Evolutionary conservation across 1,140 invertebrate species (phyloP), one percentile per base, ranked within the genome.

Genomic region (Macrobrachium rosenbergii): DNA sequence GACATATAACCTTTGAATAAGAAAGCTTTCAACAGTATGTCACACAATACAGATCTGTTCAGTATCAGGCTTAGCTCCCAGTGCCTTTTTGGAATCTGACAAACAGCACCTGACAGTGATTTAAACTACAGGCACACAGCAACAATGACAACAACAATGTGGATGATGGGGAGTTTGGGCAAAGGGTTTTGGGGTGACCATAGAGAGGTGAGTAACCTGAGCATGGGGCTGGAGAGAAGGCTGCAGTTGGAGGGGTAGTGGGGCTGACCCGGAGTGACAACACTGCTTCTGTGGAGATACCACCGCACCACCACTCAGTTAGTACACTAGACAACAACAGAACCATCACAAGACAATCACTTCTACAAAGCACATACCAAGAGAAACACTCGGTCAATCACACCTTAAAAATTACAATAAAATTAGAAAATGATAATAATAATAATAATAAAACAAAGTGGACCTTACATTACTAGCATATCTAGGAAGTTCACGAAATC

Each of bases 181-280:
- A 73, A 19, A 19, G 64, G 64, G 72, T 75, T n/a, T 17, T 28
- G 17, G 19, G 52, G 59, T 59, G 77, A 62, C 77, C 19, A 79
- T 23, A 82, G 62, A 78, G 79, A 63, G 81, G 72, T 79, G 81
- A 83, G 59, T 88, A 88, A 88, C 87, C 87, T 88, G 60, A 88
- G 87, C 81, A 88, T 78, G 62, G 80, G 87, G 81, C 87, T 88
- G 87, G 87, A 88, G 87, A 88, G 73, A 62, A 88, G 87, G 64
- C 87, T 88, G 81, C 81, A 82, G 80, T 82, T 82, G 43, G 87
- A 83, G n/a, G 81, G 80, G 80, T 78, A 78, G 59, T 60, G 62
- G 58, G 52, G 43, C 62, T 83, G 79, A 72, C 80, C 62, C n/a
- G 87, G 73, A 63, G 62, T 78, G 52, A 59, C 72, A 88, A 64